phyloP scores from a whole-genome alignment of 1,140 invertebrate species.

The Drosophila azteca region DNA sequence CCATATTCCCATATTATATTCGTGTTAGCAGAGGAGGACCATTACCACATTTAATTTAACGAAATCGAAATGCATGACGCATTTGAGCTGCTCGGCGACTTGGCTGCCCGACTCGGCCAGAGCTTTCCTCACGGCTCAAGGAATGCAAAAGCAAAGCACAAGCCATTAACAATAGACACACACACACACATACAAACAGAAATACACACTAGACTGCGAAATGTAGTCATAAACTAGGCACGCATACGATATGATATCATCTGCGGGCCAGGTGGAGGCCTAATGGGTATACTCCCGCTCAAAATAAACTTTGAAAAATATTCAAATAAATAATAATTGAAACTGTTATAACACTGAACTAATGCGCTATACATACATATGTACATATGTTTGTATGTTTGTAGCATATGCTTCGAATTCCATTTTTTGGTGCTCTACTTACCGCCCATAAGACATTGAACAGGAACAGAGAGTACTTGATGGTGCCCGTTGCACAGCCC shows the following conservation, averaged over 20 bases:
- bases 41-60: slow-evolving; percentile 48
- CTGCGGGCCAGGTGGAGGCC: slow-evolving; percentile 37
- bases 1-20: slow-evolving; percentile 36
- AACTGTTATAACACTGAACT: neutral
- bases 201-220: slow-evolving; percentile 16
- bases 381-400: no score
- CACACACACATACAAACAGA: slow-evolving; percentile 15
- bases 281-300: neutral
- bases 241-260: slow-evolving; percentile 72
- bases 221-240: slow-evolving; percentile 59
- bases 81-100: slow-evolving; percentile 34
- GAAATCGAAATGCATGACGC: slow-evolving; percentile 63
- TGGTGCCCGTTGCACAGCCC: slow-evolving; percentile 89
- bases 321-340: slow-evolving; percentile 2
- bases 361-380: no score
- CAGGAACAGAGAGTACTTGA: slow-evolving; percentile 92
- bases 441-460: slow-evolving; percentile 94
- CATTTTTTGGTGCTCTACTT: slow-evolving; percentile 84
- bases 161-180: slow-evolving; percentile 58
- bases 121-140: slow-evolving; percentile 51
- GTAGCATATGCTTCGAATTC: slow-evolving; percentile 25
- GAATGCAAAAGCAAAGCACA: slow-evolving; percentile 48
- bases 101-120: slow-evolving; percentile 39
- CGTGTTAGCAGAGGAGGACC: slow-evolving; percentile 3
- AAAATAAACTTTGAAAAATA: slow-evolving; percentile 17